phyloP scores from a whole-genome alignment of 2,888 invertebrate species.

The Hydrotaea diabolus region DNA sequence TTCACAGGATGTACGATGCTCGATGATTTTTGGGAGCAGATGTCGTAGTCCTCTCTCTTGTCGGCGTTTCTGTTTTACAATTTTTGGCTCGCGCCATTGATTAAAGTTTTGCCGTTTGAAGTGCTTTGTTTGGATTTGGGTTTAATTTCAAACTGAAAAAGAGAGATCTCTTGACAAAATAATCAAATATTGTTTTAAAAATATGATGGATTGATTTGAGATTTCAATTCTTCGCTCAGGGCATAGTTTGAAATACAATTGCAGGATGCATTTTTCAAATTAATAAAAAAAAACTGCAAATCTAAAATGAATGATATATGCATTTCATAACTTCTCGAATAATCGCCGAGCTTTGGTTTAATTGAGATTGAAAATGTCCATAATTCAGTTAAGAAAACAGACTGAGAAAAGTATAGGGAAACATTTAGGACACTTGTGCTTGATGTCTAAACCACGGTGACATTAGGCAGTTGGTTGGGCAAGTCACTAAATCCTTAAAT shows the following conservation, averaged over 20 bases:
- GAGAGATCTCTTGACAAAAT: neutral
- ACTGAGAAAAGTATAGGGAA: too few relatives aligned
- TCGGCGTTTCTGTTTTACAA: slow-evolving; percentile 11
- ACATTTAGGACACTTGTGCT: too few relatives aligned
- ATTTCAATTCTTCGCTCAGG: neutral
- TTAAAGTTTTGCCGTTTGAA: slow-evolving; percentile 36
- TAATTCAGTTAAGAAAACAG: too few relatives aligned
- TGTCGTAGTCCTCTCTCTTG: slow-evolving; percentile 25
- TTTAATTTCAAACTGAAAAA: neutral
- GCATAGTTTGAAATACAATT: neutral
- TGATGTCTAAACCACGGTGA: too few relatives aligned
- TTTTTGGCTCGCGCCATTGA: slow-evolving; percentile 66
- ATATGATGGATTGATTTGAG: slow-evolving; percentile 49
- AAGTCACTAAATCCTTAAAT: too few relatives aligned
- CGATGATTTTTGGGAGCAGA: slow-evolving; percentile 54
- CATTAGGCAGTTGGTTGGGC: too few relatives aligned
- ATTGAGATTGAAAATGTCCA: too few relatives aligned
- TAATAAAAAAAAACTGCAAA: too few relatives aligned
- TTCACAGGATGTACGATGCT: slow-evolving; percentile 63
- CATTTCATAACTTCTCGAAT: too few relatives aligned
- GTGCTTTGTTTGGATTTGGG: slow-evolving; percentile 19
- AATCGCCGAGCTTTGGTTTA: too few relatives aligned
- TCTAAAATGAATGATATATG: too few relatives aligned
- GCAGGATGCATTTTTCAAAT: neutral
- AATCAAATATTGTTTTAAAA: slow-evolving; percentile 50